A percentile compares a stretch with the other conserved stretches of the same genome.
These are phyloP conservation scores for Gavia stellata DNA, from an alignment of 2,113 vertebrate species.

Conservation along the genomic window DNA sequence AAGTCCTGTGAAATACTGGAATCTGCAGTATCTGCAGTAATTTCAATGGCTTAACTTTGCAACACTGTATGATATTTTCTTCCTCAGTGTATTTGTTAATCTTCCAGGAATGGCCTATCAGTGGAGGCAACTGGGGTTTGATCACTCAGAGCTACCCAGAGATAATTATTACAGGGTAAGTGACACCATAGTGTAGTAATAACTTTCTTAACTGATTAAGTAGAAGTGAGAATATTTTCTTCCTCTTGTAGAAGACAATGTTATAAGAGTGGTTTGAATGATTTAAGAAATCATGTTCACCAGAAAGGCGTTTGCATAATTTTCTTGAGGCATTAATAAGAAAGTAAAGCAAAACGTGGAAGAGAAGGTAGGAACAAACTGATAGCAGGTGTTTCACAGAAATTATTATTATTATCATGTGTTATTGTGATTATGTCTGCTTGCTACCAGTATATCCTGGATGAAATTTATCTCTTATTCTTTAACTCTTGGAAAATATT, in stretches of 20 bases:
- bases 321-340: background rate
- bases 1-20: background rate
- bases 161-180: slow-evolving; percentile 99
- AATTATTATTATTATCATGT: background rate
- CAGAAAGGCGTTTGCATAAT: background rate
- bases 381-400: background rate
- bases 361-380: background rate
- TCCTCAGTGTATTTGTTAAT: slow-evolving; percentile 46
- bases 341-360: background rate
- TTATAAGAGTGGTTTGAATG: background rate
- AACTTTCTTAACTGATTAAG: background rate
- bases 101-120: slow-evolving; percentile 95
- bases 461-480: background rate
- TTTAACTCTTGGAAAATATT: background rate
- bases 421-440: background rate
- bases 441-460: background rate
- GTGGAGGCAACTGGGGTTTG: slow-evolving; percentile 97
- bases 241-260: background rate
- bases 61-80: background rate
- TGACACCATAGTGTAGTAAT: background rate
- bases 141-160: slow-evolving; percentile 97
- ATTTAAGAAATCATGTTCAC: background rate
- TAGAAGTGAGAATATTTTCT: background rate
- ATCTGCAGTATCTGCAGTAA: background rate
- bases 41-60: background rate